These are phyloP conservation scores for Ascidia mentula DNA, from an alignment of 23 tunicate species.

Conservation along the genomic window DNA sequence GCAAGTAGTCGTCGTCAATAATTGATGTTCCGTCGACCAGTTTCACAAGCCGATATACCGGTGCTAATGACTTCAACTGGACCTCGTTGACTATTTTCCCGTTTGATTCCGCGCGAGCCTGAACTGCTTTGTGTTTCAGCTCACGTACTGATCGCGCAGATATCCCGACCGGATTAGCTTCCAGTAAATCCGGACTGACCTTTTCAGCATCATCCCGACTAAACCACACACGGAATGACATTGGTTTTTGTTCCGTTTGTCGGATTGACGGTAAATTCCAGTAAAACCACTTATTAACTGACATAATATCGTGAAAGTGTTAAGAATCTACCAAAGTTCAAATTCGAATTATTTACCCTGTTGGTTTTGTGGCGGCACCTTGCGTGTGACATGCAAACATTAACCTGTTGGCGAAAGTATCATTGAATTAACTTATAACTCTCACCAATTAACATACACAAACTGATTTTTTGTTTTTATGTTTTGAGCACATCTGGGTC, in stretches of 20 bases:
- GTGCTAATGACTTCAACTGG: not conserved
- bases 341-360: too few species aligned
- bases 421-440: too few species aligned
- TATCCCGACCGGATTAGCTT: not conserved
- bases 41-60: constrained; percentile 2
- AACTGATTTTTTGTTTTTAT: too few species aligned
- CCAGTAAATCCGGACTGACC: not conserved
- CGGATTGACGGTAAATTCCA: not conserved
- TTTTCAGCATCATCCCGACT: not conserved
- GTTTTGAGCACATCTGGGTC: too few species aligned
- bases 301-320: too few species aligned
- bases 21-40: constrained; percentile 25
- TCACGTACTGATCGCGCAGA: not conserved
- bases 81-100: not conserved
- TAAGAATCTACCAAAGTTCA: too few species aligned
- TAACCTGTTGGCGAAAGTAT: too few species aligned
- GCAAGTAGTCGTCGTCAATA: constrained; percentile 38
- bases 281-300: not conserved
- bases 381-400: too few species aligned
- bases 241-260: not conserved
- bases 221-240: not conserved
- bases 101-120: not conserved
- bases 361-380: too few species aligned
- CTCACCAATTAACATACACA: too few species aligned
- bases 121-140: not conserved